Evolutionary conservation across 2,797 vertebrate species (phyloP).

Genomic region (Varecia variegata): DNA sequence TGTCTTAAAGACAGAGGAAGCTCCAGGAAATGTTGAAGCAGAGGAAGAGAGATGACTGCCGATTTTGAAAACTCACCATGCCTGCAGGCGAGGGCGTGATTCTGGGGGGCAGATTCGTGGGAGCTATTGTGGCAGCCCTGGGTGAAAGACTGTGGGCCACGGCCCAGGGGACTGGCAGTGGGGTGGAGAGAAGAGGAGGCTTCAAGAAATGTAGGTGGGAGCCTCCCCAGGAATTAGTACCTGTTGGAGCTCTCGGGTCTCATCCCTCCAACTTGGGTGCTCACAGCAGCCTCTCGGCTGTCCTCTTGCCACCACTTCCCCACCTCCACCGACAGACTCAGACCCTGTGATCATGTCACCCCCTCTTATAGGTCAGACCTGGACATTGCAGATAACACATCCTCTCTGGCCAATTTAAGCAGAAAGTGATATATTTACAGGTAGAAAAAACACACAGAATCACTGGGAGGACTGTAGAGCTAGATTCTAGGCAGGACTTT

Average conservation of each 20-base stretch:
- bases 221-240: neutral
- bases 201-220: neutral
- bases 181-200: neutral
- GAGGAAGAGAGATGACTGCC: neutral
- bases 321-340: neutral
- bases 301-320: neutral
- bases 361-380: too few relatives aligned
- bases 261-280: neutral
- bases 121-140: rapidly evolving
- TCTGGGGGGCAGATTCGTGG: rapidly evolving
- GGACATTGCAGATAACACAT: neutral
- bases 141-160: neutral
- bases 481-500: neutral
- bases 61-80: neutral
- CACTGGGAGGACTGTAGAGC: neutral
- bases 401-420: neutral
- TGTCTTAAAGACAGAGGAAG: neutral
- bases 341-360: neutral
- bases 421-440: neutral
- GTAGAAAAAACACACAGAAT: neutral
- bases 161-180: neutral
- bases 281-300: too few relatives aligned
- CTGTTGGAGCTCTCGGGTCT: neutral
- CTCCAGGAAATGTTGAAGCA: neutral
- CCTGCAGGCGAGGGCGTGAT: neutral